Conservation (phyloP, 2,888 invertebrate genomes). For the Hymenopus coronatus region DNA sequence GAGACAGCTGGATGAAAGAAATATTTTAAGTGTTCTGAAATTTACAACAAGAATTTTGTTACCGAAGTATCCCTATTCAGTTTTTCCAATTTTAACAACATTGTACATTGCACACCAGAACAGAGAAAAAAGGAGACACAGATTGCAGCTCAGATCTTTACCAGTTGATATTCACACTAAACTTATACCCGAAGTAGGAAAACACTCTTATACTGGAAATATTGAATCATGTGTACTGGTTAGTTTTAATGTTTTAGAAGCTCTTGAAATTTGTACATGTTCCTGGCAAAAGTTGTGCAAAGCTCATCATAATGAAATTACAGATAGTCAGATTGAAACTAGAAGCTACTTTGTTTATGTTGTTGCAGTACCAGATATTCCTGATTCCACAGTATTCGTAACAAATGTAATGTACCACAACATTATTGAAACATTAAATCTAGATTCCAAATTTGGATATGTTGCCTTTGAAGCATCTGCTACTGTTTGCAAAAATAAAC, state of each 20-base stretch:
- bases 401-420: conserved; percentile 7
- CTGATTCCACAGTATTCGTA: background rate
- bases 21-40: background rate
- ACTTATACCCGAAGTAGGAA: background rate
- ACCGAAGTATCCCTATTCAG: background rate
- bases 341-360: background rate
- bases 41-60: conserved; percentile 9
- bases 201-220: background rate
- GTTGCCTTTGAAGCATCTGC: background rate
- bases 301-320: background rate
- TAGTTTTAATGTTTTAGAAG: background rate
- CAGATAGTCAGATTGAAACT: background rate
- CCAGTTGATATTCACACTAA: background rate
- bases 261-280: background rate
- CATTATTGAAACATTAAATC: background rate
- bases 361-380: background rate
- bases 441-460: background rate
- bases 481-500: background rate
- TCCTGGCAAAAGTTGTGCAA: conserved; percentile 6
- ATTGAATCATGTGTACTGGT: background rate
- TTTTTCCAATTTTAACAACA: background rate
- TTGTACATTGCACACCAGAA: background rate
- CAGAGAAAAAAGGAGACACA: background rate
- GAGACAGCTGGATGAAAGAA: background rate
- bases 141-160: background rate